A percentile compares a stretch with the other conserved stretches of the same genome.
Evolutionary conservation across 2,888 invertebrate genomes (phyloP).

Genomic region (Epinotia bilunana): DNA sequence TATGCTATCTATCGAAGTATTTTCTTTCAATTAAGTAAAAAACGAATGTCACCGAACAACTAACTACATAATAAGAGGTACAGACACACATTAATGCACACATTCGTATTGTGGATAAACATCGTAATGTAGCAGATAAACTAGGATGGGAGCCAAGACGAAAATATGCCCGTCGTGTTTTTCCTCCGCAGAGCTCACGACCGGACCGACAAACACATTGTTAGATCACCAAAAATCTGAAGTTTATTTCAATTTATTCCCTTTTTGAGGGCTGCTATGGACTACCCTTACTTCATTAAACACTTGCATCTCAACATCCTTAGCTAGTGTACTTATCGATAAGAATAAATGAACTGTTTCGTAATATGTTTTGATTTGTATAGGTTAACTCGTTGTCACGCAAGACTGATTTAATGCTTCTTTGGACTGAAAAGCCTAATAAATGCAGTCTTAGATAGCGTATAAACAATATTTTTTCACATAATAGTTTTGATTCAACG

Average conservation of each 20-base stretch:
- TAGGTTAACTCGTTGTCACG: not conserved
- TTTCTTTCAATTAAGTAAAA: not conserved
- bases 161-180: conserved; percentile 84
- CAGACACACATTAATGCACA: conserved; percentile 81
- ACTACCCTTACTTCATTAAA: not conserved
- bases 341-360: conserved; percentile 5
- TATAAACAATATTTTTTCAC: not conserved
- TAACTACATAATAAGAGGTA: conserved; percentile 71
- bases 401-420: not conserved
- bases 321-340: not conserved
- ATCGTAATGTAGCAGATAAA: conserved; percentile 85
- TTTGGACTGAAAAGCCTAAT: not conserved
- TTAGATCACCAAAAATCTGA: conserved; percentile 55
- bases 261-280: conserved; percentile 3
- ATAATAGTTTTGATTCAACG: not conserved
- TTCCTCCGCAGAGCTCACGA: conserved; percentile 80
- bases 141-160: conserved; percentile 85
- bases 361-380: conserved; percentile 2
- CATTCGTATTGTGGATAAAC: conserved; percentile 85
- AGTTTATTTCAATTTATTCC: conserved; percentile 23
- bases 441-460: not conserved
- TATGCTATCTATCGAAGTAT: not conserved
- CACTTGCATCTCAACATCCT: not conserved
- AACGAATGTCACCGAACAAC: conserved; percentile 47
- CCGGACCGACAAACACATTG: conserved; percentile 68